Percentiles rank a stretch among this genome's conserved stretches.
Evolutionary conservation across 1,140 invertebrate genomes (phyloP).

Genomic region (Pogonomyrmex barbatus): DNA sequence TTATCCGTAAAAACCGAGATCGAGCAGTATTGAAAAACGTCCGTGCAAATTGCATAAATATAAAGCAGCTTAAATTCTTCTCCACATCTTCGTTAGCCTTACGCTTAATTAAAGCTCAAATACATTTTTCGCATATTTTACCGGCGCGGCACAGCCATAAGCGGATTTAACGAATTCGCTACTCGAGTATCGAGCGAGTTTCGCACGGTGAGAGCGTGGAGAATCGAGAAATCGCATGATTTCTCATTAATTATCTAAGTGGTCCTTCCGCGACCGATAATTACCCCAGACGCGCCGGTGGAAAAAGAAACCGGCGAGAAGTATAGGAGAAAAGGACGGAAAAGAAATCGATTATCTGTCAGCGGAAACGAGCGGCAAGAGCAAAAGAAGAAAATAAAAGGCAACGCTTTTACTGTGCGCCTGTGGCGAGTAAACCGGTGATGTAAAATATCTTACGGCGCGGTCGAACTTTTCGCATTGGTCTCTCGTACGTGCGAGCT

Average conservation of each 20-base stretch:
- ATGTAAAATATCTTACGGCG: slow-evolving; percentile 21
- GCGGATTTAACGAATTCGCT: slow-evolving; percentile 28
- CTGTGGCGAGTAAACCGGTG: slow-evolving; percentile 14
- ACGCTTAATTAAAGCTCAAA: slow-evolving; percentile 47
- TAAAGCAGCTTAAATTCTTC: slow-evolving; percentile 36
- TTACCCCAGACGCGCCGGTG: slow-evolving; percentile 11
- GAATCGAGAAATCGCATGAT: slow-evolving; percentile 43
- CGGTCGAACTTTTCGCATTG: slow-evolving; percentile 39
- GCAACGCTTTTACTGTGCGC: slow-evolving; percentile 20
- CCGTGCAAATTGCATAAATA: slow-evolving; percentile 38
- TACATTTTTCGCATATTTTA: slow-evolving; percentile 9
- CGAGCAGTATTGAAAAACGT: not conserved
- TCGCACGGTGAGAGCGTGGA: not conserved
- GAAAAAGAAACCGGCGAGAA: not conserved
- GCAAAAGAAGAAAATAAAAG: slow-evolving; percentile 10
- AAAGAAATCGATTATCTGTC: slow-evolving; percentile 56
- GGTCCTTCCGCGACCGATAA: slow-evolving; percentile 50
- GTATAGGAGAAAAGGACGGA: slow-evolving; percentile 14
- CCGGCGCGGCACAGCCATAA: not conserved
- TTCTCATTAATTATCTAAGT: slow-evolving; percentile 71
- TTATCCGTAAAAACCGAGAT: slow-evolving; percentile 21
- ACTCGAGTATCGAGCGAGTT: slow-evolving; percentile 24
- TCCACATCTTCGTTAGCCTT: slow-evolving; percentile 47
- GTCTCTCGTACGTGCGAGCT: slow-evolving; percentile 23
- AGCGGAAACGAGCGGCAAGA: not conserved